Evolutionary conservation across 2,888 invertebrate genomes (phyloP).

Genomic region (Carabus problematicus): DNA sequence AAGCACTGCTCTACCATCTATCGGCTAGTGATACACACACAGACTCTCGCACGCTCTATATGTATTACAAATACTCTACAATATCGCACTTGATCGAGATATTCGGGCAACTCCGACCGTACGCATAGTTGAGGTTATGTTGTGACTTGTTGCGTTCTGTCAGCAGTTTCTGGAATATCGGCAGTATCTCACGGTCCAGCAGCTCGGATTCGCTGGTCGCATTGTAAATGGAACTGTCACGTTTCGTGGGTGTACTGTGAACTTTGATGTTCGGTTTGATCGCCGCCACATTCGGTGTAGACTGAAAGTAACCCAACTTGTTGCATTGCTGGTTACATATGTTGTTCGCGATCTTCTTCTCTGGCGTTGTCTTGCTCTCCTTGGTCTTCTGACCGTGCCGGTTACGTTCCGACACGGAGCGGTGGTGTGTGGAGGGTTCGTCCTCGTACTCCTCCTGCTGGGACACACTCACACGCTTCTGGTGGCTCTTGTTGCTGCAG

Average conservation of each 20-base stretch:
- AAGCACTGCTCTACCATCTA: not conserved
- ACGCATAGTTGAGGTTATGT: conserved; percentile 72
- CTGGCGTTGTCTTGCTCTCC: conserved; percentile 37
- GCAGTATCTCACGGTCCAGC: conserved; percentile 82
- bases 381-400: conserved; percentile 54
- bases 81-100: conserved; percentile 96
- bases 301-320: conserved; percentile 65
- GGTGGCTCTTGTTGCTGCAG: conserved; percentile 54
- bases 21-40: not conserved
- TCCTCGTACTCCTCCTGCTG: conserved; percentile 48
- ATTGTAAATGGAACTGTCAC: conserved; percentile 65
- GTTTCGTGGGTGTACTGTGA: conserved; percentile 44
- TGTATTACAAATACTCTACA: conserved; percentile 85
- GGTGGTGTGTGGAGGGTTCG: conserved; percentile 57
- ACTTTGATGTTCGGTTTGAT: conserved; percentile 48
- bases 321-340: conserved; percentile 58
- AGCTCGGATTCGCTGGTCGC: conserved; percentile 86
- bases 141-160: conserved; percentile 78
- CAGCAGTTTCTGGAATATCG: conserved; percentile 90
- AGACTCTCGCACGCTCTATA: not conserved
- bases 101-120: conserved; percentile 90
- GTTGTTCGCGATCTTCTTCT: conserved; percentile 44
- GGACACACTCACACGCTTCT: conserved; percentile 52
- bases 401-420: conserved; percentile 57
- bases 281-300: conserved; percentile 68